A percentile compares a stretch with the other conserved stretches of the same genome.
These are phyloP conservation scores for Diloba caeruleocephala DNA, from an alignment of 2,888 invertebrate genomes.

Conservation along the genomic window DNA sequence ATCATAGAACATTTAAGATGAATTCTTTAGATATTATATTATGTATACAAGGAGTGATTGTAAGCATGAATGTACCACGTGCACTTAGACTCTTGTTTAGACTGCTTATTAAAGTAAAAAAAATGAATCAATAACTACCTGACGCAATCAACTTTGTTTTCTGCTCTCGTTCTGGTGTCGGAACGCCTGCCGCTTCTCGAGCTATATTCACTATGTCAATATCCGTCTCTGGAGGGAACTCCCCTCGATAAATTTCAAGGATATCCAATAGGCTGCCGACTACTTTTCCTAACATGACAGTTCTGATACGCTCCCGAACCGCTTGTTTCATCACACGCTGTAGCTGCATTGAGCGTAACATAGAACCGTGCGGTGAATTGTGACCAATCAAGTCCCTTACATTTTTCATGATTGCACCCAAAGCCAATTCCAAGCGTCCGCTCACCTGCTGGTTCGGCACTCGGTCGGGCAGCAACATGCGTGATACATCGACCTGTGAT, in stretches of 20 bases:
- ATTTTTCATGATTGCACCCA: conserved; percentile 74
- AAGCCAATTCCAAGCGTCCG: conserved; percentile 77
- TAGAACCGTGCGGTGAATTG: conserved; percentile 19
- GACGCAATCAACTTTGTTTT: conserved; percentile 28
- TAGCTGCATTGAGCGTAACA: conserved; percentile 40
- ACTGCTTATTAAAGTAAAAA: conserved; percentile 14
- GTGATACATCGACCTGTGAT: conserved; percentile 24
- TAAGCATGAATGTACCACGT: neutral
- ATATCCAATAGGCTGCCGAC: conserved; percentile 63
- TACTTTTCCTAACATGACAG: conserved; percentile 68
- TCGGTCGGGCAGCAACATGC: conserved; percentile 58
- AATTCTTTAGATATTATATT: too few relatives aligned
- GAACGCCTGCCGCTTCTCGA: conserved; percentile 48
- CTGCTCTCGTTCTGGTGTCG: conserved; percentile 5
- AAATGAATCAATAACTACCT: conserved; percentile 62
- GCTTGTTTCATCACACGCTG: conserved; percentile 69
- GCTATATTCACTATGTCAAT: conserved; percentile 65
- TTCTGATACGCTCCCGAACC: conserved; percentile 72
- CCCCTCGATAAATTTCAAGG: conserved; percentile 64
- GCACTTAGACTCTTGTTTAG: neutral
- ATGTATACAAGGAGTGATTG: neutral
- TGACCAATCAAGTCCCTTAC: conserved; percentile 54
- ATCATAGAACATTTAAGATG: too few relatives aligned
- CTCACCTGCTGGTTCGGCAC: conserved; percentile 64
- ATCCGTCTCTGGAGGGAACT: conserved; percentile 67